A percentile compares a stretch with the other conserved stretches of the same genome.
phyloP scores from a whole-genome alignment of 2,113 vertebrate species.

The Amazona guildingii region DNA sequence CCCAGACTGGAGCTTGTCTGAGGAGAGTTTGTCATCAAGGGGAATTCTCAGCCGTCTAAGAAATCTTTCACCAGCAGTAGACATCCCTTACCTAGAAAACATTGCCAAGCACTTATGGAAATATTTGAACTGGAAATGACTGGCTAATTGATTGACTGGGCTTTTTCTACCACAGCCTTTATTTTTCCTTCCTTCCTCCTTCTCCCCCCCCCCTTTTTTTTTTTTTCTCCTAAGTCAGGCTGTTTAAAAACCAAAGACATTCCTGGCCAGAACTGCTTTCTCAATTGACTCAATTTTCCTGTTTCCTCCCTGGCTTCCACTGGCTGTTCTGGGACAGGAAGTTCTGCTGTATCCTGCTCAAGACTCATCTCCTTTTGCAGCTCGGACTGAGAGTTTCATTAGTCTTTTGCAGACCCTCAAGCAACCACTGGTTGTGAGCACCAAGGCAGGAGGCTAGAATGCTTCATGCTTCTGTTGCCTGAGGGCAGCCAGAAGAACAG shows the following conservation, averaged over 20 bases:
- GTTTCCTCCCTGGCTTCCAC: background rate
- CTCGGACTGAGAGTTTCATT: background rate
- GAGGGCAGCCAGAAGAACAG: background rate
- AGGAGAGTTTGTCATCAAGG: slow-evolving; percentile 34
- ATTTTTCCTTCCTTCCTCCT: background rate
- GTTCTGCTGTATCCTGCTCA: background rate
- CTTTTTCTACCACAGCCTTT: background rate
- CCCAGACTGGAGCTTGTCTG: slow-evolving; percentile 23
- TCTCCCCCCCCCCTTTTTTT: background rate
- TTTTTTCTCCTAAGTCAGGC: background rate
- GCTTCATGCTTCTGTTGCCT: background rate
- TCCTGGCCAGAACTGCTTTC: background rate
- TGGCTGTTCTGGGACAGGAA: background rate
- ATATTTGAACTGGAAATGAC: slow-evolving; percentile 44
- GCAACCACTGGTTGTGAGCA: background rate
- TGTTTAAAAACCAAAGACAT: background rate
- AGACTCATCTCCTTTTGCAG: background rate
- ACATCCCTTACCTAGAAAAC: background rate
- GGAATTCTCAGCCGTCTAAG: slow-evolving; percentile 42
- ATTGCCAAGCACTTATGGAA: slow-evolving; percentile 38
- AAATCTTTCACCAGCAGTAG: slow-evolving; percentile 28
- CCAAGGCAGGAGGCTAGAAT: background rate
- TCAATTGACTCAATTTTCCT: background rate
- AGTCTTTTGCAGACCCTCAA: background rate
- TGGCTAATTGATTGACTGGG: slow-evolving; percentile 19